Base-by-base conservation (phyloP, 2,888 invertebrate species). In the Hybos culiciformis region DNA sequence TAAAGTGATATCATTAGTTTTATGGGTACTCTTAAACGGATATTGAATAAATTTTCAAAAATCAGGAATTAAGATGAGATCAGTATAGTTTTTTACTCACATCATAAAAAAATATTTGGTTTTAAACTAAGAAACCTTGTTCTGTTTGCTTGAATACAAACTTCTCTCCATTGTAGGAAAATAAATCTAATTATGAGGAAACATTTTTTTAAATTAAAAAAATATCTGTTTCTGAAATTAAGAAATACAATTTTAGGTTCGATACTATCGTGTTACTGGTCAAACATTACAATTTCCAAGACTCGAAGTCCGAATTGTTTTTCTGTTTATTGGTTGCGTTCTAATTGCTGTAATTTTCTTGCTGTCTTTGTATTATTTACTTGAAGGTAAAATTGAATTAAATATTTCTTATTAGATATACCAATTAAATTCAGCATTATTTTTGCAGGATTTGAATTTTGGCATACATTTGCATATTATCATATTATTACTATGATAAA, bases 401-500 rank as follows among this genome's bases (percentile, higher is more conserved):
- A 33, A 23, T 43, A 12, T 20, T 34, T 31, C 11, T 15, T 12
- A 12, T 19, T 6, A 6, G 32, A 34, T 36, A 11, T 19, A 11
- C 23, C 9, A 26, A 15, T 37, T 7, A 8, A 8, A n/a, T 5
- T 36, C n/a, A 36, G 9, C 20, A 20, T 34, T 32, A 17, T 5
- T n/a, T 19, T 39, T 42, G 20, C 5, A 50, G 78, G 77, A 1
- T 78, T 76, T 54, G 68, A 72, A 6, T 56, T 77, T n/a, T 69
- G 70, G 50, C 78, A 78, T 50, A 78, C 77, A 1, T 61, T 57
- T 12, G 53, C 53, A n/a, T 53, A 53, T 42, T 71, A 71, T 53
- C 78, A 78, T 51, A 76, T 78, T 39, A 74, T 77, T 32, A 77
- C 71, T 1, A 78, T 77, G 75, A 75, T 78, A 43, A 78, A 78